Percentiles rank a stretch among this genome's conserved stretches.
Conservation (phyloP, 2,113 vertebrate species). For the Oncorhynchus mykiss region DNA sequence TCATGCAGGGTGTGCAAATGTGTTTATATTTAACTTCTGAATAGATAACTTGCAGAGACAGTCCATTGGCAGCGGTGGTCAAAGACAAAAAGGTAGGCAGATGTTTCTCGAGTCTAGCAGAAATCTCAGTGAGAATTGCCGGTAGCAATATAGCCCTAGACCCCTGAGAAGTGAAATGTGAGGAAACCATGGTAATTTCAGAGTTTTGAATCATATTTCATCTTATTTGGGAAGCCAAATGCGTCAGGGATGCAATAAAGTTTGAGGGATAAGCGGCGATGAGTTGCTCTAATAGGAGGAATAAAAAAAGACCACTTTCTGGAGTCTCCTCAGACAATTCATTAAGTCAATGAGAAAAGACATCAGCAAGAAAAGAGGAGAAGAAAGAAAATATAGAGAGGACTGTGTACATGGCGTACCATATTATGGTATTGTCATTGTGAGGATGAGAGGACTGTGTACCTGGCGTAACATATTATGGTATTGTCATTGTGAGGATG, state of each 20-base stretch:
- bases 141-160: slow-evolving; percentile 29
- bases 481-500: too few species aligned
- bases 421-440: too few species aligned
- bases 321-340: slow-evolving; percentile 17
- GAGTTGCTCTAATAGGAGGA: not conserved
- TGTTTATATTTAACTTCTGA: slow-evolving; percentile 2
- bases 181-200: slow-evolving; percentile 50
- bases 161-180: slow-evolving; percentile 28
- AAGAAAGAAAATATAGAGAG: not conserved
- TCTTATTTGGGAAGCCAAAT: slow-evolving; percentile 51
- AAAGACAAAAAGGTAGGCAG: slow-evolving; percentile 37
- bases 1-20: not conserved
- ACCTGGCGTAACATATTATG: too few species aligned
- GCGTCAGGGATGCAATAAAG: slow-evolving; percentile 49
- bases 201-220: slow-evolving; percentile 52
- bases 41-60: slow-evolving; percentile 7
- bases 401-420: too few species aligned
- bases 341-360: not conserved
- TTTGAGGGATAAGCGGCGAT: slow-evolving; percentile 21
- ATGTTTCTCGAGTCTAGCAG: slow-evolving; percentile 51
- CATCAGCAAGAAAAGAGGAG: not conserved
- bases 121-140: slow-evolving; percentile 25
- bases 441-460: too few species aligned
- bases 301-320: slow-evolving; percentile 16
- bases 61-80: not conserved